A percentile compares a stretch with the other conserved stretches of the same genome.
Conservation (phyloP, 2,888 invertebrate genomes). For the Calliscelio sp. region DNA sequence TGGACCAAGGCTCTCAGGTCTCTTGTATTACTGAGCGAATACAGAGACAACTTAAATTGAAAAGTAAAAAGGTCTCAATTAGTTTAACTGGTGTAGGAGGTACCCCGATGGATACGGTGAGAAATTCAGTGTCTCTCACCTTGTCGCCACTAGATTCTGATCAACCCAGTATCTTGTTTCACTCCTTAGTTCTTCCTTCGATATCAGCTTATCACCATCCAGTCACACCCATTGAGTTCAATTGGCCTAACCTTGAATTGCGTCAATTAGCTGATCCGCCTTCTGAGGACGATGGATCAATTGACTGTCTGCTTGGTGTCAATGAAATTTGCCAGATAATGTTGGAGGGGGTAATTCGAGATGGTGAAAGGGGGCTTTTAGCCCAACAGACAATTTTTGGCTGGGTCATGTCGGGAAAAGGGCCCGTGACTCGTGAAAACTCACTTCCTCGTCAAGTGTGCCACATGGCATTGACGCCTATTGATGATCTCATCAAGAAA, state of each 20-base stretch:
- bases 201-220: not conserved
- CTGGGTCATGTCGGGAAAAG: slow-evolving; percentile 16
- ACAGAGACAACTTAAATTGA: not conserved
- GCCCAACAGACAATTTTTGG: slow-evolving; percentile 31
- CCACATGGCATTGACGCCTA: not conserved
- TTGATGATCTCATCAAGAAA: not conserved
- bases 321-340: not conserved
- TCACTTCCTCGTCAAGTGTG: too few species aligned
- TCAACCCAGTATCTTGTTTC: not conserved
- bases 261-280: too few species aligned
- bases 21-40: slow-evolving; percentile 12
- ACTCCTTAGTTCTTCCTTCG: slow-evolving; percentile 6
- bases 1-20: slow-evolving; percentile 37
- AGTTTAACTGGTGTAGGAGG: slow-evolving; percentile 4
- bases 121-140: not conserved
- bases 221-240: too few species aligned
- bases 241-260: too few species aligned
- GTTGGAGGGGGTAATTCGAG: not conserved
- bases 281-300: not conserved
- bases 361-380: not conserved
- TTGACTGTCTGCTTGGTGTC: slow-evolving; percentile 10
- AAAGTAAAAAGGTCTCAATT: not conserved
- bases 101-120: not conserved
- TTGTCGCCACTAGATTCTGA: not conserved
- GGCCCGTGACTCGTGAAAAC: too few species aligned